A percentile compares a stretch with the other conserved stretches of the same genome.
phyloP scores from a whole-genome alignment of 53 echinoderm and acorn worm genomes.

The Antedon mediterranea region DNA sequence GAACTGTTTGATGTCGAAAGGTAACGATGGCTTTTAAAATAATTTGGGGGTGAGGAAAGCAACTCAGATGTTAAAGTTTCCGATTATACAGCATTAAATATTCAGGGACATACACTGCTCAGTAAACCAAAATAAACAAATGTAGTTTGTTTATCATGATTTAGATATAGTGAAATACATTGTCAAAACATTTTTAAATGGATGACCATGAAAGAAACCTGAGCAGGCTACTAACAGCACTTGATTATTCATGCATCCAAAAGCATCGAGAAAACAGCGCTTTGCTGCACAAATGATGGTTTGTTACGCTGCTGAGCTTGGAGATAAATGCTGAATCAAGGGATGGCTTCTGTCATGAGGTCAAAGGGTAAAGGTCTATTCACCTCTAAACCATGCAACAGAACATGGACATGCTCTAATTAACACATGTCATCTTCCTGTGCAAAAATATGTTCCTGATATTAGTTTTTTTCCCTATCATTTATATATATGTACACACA shows the following conservation, averaged over 20 bases:
- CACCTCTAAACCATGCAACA: background rate
- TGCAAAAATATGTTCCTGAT: background rate
- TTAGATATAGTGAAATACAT: background rate
- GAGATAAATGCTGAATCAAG: background rate
- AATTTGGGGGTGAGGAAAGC: too few species aligned
- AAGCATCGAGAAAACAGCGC: too few species aligned
- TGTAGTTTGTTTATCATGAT: background rate
- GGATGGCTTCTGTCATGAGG: background rate
- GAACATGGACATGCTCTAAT: background rate
- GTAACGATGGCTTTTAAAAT: too few species aligned
- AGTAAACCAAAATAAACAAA: background rate
- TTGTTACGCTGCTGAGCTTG: too few species aligned
- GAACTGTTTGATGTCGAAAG: too few species aligned
- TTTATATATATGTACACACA: background rate
- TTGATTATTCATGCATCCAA: too few species aligned
- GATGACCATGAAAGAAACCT: too few species aligned
- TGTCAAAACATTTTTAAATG: too few species aligned
- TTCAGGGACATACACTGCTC: background rate
- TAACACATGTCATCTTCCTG: background rate
- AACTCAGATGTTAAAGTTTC: too few species aligned
- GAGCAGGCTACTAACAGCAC: too few species aligned
- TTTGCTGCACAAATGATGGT: too few species aligned
- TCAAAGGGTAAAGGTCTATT: background rate
- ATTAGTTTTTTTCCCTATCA: background rate
- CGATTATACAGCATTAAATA: background rate